These are phyloP conservation scores for Mareca penelope DNA, from an alignment of 2,797 vertebrate genomes.

Conservation along the genomic window DNA sequence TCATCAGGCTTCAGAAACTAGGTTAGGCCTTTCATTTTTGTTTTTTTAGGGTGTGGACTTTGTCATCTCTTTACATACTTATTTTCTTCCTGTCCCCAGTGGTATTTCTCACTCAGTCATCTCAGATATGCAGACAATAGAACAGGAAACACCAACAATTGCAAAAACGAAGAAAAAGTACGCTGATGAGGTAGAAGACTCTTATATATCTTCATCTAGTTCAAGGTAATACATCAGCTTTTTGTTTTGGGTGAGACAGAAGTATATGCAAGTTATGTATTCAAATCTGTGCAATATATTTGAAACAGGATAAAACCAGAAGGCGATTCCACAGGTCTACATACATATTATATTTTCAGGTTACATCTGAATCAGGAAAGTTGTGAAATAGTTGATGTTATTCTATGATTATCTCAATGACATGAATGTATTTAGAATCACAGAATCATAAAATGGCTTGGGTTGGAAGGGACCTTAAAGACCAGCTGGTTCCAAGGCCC, in stretches of 20 bases:
- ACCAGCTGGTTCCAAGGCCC: background rate
- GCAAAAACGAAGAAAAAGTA: slow-evolving; percentile 80
- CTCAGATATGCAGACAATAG: slow-evolving; percentile 93
- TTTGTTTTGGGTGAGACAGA: background rate
- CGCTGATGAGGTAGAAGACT: slow-evolving; percentile 79
- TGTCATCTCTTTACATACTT: background rate
- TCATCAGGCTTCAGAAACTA: background rate
- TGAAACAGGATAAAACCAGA: background rate
- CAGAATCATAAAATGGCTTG: background rate
- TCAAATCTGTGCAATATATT: background rate
- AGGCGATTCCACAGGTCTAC: background rate
- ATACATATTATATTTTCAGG: background rate
- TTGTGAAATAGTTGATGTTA: background rate
- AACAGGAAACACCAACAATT: slow-evolving; percentile 86
- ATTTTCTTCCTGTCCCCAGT: slow-evolving; percentile 70
- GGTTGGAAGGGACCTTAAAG: background rate
- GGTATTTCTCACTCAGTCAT: slow-evolving; percentile 92
- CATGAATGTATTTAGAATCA: background rate
- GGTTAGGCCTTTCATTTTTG: background rate
- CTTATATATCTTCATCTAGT: slow-evolving; percentile 79
- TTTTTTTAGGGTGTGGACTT: background rate
- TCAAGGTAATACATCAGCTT: slow-evolving; percentile 71
- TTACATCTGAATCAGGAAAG: background rate
- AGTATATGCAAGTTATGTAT: background rate
- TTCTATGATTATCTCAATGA: background rate